Base-by-base conservation (phyloP, 1,140 invertebrate species). In the Aradophagus sp. region DNA sequence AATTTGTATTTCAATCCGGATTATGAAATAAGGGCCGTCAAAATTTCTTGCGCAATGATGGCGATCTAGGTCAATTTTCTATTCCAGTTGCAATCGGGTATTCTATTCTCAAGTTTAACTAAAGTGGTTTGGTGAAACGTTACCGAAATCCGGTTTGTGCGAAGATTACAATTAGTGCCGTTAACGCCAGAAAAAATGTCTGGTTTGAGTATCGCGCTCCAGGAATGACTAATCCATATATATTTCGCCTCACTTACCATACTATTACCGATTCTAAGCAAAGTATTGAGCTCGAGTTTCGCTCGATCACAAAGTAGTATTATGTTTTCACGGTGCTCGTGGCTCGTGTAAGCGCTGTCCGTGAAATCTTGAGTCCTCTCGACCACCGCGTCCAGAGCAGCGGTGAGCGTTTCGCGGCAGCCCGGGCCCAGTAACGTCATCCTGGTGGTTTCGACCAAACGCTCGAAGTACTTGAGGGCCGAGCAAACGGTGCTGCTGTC, bases 281-380 rank as follows among this genome's bases (percentile, higher is more conserved):
- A 89, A 76, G 95, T 91, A 82, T 95, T 93, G 39, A 97, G 86
- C 85, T 97, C 93, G 58, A 93, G 88, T 78, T 93, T 93, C 63
- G 93, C 91, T 63, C 93, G 89, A 84, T 98, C 95, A 77, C 93
- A 94, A n/a, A 96, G 89, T 32, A 95, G 87, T 0, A 98, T 87
- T 74, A 99, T 97, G 80, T 95, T 95, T 86, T 99, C 96, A 44
- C 97, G 89, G 85, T 99, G 95, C 76, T 98, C 95, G 86, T 99
- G 97, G 73, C 91, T 94, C 23, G 97, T 99, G 85, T 99, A 99
- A 45, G 97, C 96, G 50, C 97, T 99, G 86, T 99, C 97, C 7
- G 98, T 99, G 86, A 99, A 99, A 85, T 99, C 98, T 86, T 98
- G 96, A 44, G 95, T 97, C 74, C 96, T 91, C 85, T 99, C 97